These are phyloP conservation scores for Bellardia pandia DNA, from an alignment of 2,888 invertebrate genomes.

Conservation along the genomic window DNA sequence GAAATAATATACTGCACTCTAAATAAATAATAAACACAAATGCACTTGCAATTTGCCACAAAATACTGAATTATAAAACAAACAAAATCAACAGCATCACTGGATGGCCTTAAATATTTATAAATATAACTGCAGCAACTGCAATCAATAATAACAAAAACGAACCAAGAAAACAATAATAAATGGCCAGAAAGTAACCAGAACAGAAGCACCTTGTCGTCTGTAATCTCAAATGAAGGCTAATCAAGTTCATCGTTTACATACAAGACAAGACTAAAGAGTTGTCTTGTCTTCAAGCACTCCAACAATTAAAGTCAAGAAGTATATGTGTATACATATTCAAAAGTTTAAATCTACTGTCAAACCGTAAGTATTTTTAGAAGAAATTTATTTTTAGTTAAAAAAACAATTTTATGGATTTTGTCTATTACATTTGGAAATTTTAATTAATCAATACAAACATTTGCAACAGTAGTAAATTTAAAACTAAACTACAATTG, in stretches of 20 bases:
- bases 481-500: background rate
- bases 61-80: constrained; percentile 1
- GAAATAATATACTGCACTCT: background rate
- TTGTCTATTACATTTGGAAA: background rate
- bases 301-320: background rate
- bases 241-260: constrained; percentile 60
- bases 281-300: background rate
- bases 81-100: constrained; percentile 15
- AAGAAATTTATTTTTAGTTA: background rate
- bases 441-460: background rate
- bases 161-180: constrained; percentile 26
- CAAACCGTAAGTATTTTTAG: background rate
- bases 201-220: constrained; percentile 54
- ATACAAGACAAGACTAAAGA: background rate
- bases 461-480: background rate
- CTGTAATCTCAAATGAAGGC: constrained; percentile 56
- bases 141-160: constrained; percentile 10
- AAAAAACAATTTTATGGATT: constrained; percentile 5
- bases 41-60: constrained; percentile 13
- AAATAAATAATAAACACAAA: background rate
- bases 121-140: background rate
- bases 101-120: constrained; percentile 44
- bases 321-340: background rate
- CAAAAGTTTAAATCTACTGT: background rate
- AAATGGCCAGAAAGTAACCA: constrained; percentile 28